Conservation (phyloP, 2,113 vertebrate species). For the Neolamprologus longior region DNA sequence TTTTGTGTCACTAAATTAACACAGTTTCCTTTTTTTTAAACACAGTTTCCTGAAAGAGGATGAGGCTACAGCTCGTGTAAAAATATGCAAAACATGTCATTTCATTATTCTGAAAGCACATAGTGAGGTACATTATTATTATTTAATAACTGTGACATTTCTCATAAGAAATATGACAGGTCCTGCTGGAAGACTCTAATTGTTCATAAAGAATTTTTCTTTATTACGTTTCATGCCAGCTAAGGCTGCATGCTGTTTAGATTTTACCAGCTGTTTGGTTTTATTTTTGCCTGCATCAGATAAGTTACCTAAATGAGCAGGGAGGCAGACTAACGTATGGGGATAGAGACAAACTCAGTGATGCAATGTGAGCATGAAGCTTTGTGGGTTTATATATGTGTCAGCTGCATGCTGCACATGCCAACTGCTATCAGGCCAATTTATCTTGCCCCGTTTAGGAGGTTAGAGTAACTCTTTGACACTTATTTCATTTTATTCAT, state of each 20-base stretch:
- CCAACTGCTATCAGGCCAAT: neutral
- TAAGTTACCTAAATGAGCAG: neutral
- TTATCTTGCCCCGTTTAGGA: slow-evolving; percentile 1
- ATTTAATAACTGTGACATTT: neutral
- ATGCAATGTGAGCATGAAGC: neutral
- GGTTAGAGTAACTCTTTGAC: neutral
- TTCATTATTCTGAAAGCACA: neutral
- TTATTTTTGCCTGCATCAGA: neutral
- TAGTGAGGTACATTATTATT: neutral
- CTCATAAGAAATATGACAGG: neutral
- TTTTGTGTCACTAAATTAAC: neutral
- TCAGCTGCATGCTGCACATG: neutral
- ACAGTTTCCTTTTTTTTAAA: neutral
- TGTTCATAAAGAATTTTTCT: neutral
- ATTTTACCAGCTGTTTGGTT: neutral
- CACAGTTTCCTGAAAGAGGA: neutral
- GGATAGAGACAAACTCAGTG: neutral
- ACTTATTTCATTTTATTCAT: neutral
- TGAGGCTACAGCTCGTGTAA: neutral
- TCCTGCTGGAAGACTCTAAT: neutral
- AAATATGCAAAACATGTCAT: neutral
- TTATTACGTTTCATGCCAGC: neutral
- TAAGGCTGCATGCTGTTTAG: neutral
- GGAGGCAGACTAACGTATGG: neutral
- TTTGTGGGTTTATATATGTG: neutral